These are phyloP conservation scores for Kobus ellipsiprymnus DNA, from an alignment of 2,113 vertebrate species.

Conservation along the genomic window DNA sequence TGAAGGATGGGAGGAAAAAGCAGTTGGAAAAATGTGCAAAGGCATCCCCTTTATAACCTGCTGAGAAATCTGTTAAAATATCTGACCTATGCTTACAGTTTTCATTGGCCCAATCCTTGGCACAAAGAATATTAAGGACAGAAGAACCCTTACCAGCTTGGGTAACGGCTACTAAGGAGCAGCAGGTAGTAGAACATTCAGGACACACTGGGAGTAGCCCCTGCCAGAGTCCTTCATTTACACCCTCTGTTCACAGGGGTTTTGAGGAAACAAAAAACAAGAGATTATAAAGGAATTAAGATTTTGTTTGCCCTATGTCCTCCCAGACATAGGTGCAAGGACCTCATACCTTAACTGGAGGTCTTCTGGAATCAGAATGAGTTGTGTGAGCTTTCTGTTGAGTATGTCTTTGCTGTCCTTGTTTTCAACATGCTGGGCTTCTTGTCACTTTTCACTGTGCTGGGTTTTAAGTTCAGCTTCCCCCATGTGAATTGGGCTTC, in stretches of 20 bases:
- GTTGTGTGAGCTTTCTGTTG: not conserved
- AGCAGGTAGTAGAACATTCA: not conserved
- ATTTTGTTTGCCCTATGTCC: not conserved
- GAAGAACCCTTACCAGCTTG: not conserved
- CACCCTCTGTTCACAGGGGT: not conserved
- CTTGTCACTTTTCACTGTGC: not conserved
- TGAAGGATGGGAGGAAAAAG: too few relatives aligned
- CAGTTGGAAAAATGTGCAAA: not conserved
- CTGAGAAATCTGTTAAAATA: not conserved
- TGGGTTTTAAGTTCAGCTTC: not conserved
- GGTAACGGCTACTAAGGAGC: not conserved
- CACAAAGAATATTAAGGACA: not conserved
- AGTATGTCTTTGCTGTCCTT: not conserved
- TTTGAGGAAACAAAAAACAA: not conserved
- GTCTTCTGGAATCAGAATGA: not conserved
- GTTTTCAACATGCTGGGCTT: not conserved
- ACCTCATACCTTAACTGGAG: not conserved
- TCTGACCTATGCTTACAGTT: not conserved
- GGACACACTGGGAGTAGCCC: not conserved
- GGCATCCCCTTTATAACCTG: not conserved
- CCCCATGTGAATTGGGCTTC: not conserved
- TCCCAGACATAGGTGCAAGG: not conserved
- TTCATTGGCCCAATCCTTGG: not conserved
- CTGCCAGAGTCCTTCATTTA: not conserved
- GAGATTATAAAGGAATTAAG: not conserved